Conservation (phyloP, 2,113 vertebrate genomes). For the Lontra canadensis region DNA sequence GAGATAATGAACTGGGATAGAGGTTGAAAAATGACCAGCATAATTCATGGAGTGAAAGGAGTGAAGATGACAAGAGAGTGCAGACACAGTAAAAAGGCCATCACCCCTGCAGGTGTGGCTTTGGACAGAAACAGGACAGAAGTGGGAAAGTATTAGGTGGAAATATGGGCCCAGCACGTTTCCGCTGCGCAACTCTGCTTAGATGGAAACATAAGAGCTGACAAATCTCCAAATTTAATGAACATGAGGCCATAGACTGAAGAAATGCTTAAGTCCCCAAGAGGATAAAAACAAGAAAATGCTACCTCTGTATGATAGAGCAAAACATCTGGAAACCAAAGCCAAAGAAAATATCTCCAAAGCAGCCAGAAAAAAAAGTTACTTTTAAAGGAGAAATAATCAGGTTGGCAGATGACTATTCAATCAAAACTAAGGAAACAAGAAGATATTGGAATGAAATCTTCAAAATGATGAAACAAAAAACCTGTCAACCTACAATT, state of each 20-base stretch:
- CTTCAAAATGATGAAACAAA: constrained; percentile 8
- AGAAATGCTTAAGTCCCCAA: neutral
- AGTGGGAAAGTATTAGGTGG: neutral
- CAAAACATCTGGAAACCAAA: constrained; percentile 5
- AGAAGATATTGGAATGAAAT: neutral
- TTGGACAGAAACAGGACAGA: neutral
- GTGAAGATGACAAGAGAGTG: neutral
- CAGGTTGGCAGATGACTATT: neutral
- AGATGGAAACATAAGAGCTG: neutral
- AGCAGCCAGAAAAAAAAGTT: neutral
- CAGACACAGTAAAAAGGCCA: neutral
- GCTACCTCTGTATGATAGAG: neutral
- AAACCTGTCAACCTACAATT: neutral
- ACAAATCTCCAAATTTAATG: neutral
- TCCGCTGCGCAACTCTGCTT: too few species aligned
- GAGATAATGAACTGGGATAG: neutral
- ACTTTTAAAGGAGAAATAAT: neutral
- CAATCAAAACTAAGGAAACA: neutral
- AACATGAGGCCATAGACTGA: neutral
- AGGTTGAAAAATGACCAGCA: neutral
- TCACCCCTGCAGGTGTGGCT: neutral
- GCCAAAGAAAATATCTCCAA: constrained; percentile 12
- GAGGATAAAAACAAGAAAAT: neutral
- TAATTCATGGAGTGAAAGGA: neutral
- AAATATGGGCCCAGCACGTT: neutral